Percentiles rank a stretch among this genome's conserved stretches.
These are phyloP conservation scores for Pachyrhynchus sulphureomaculatus DNA, from an alignment of 1,140 invertebrate species.

Conservation along the genomic window DNA sequence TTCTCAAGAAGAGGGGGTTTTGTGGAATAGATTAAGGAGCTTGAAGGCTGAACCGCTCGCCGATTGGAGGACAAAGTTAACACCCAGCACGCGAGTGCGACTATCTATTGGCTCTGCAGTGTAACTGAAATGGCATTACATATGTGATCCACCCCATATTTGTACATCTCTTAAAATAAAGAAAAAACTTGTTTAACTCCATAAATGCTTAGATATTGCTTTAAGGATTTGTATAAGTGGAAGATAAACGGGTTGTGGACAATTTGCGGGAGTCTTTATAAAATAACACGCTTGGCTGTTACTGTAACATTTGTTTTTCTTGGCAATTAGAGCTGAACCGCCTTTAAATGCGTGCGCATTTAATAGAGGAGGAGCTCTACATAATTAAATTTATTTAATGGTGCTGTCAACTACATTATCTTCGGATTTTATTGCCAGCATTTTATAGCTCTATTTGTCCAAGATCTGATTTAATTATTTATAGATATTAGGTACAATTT, in stretches of 20 bases:
- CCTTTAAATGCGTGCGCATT: slow-evolving; percentile 39
- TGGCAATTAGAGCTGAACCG: slow-evolving; percentile 32
- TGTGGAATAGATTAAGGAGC: slow-evolving; percentile 4
- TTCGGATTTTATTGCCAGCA: slow-evolving; percentile 25
- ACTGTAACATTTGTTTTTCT: slow-evolving; percentile 39
- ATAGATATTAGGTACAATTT: background rate
- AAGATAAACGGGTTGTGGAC: slow-evolving; percentile 44
- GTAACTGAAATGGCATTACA: slow-evolving; percentile 43
- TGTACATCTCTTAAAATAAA: slow-evolving; percentile 31
- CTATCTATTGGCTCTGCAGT: slow-evolving; percentile 29
- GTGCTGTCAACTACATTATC: slow-evolving; percentile 27
- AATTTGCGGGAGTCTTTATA: slow-evolving; percentile 38
- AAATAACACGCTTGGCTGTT: slow-evolving; percentile 41
- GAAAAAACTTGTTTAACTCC: slow-evolving; percentile 41
- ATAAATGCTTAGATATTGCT: slow-evolving; percentile 45
- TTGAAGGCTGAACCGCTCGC: slow-evolving; percentile 10
- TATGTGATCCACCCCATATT: slow-evolving; percentile 32
- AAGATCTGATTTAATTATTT: slow-evolving; percentile 27
- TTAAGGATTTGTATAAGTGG: slow-evolving; percentile 44
- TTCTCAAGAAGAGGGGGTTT: slow-evolving; percentile 19
- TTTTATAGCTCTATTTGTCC: slow-evolving; percentile 25
- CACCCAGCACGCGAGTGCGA: slow-evolving; percentile 3
- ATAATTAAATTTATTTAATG: slow-evolving; percentile 32
- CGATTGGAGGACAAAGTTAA: slow-evolving; percentile 20
- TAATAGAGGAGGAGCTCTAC: slow-evolving; percentile 17